Conservation (phyloP, 2,113 vertebrate genomes). For the Colinus virginianus region DNA sequence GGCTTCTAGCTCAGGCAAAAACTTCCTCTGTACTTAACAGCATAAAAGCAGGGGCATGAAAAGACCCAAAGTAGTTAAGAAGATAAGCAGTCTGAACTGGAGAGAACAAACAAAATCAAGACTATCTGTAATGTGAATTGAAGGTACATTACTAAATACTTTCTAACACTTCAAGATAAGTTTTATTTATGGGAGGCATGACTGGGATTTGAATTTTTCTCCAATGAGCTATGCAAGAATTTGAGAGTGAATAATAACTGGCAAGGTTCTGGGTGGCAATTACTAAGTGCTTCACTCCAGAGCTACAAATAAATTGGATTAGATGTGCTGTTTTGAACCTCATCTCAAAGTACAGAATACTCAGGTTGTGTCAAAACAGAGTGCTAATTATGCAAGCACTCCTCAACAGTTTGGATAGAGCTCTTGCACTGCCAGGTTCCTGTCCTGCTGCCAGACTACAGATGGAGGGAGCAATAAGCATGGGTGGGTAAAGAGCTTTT, state of each 20-base stretch:
- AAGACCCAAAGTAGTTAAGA: not conserved
- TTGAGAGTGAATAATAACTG: not conserved
- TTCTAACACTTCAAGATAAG: not conserved
- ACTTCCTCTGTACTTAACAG: not conserved
- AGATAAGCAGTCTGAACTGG: not conserved
- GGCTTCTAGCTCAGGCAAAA: not conserved
- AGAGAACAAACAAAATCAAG: not conserved
- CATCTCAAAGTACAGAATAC: constrained; percentile 1
- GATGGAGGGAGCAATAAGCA: not conserved
- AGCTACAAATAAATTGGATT: constrained; percentile 18
- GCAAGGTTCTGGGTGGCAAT: not conserved
- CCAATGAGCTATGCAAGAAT: not conserved
- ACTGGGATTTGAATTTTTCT: not conserved
- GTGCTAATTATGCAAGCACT: not conserved
- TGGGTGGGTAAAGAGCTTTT: not conserved
- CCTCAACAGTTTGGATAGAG: constrained; percentile 1
- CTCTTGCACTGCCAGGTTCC: not conserved
- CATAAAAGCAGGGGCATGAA: not conserved
- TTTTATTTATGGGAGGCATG: not conserved
- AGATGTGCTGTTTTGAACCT: constrained; percentile 10
- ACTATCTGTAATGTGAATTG: not conserved
- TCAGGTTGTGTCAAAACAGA: constrained; percentile 43
- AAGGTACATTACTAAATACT: not conserved
- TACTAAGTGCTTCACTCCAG: not conserved
- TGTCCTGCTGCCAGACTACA: not conserved